A percentile compares a stretch with the other conserved stretches of the same genome.
phyloP scores from a whole-genome alignment of 2,113 vertebrate species.

The Sigmodon hispidus region DNA sequence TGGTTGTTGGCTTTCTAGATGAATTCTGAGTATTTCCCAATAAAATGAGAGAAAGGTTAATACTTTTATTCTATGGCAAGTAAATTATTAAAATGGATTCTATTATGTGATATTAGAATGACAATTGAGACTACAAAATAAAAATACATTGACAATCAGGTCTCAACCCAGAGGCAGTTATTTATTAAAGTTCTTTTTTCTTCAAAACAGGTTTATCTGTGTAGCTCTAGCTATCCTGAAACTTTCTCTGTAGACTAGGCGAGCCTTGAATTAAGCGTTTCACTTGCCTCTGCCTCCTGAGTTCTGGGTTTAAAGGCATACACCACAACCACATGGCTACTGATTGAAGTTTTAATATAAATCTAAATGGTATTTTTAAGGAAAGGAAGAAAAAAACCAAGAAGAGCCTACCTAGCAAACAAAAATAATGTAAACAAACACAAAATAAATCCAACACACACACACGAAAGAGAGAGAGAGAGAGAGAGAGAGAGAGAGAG shows the following conservation, averaged over 20 bases:
- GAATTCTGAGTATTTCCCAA: slow-evolving; percentile 9
- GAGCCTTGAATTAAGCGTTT: too few relatives aligned
- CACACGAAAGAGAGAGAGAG: too few relatives aligned
- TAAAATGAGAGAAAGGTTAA: slow-evolving; percentile 15
- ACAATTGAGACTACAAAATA: slow-evolving; percentile 42
- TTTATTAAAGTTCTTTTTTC: neutral
- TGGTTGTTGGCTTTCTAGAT: slow-evolving; percentile 33
- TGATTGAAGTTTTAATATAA: neutral
- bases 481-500: too few relatives aligned
- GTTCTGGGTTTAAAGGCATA: too few relatives aligned
- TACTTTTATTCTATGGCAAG: slow-evolving; percentile 8
- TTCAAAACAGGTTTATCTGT: neutral
- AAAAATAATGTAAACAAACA: neutral
- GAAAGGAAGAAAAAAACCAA: neutral
- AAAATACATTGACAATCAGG: slow-evolving; percentile 34
- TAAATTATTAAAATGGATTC: slow-evolving; percentile 33
- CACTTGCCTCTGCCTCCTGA: too few relatives aligned
- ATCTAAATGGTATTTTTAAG: slow-evolving; percentile 18
- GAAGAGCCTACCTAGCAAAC: neutral
- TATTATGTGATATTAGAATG: slow-evolving; percentile 37
- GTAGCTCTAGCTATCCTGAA: neutral
- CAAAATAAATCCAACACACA: neutral
- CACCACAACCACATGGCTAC: neutral
- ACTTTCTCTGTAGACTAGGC: too few relatives aligned
- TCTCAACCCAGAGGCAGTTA: neutral